A percentile compares a stretch with the other conserved stretches of the same genome.
Evolutionary conservation across 2,113 vertebrate species (phyloP).

Genomic region (Syngnathus typhle): DNA sequence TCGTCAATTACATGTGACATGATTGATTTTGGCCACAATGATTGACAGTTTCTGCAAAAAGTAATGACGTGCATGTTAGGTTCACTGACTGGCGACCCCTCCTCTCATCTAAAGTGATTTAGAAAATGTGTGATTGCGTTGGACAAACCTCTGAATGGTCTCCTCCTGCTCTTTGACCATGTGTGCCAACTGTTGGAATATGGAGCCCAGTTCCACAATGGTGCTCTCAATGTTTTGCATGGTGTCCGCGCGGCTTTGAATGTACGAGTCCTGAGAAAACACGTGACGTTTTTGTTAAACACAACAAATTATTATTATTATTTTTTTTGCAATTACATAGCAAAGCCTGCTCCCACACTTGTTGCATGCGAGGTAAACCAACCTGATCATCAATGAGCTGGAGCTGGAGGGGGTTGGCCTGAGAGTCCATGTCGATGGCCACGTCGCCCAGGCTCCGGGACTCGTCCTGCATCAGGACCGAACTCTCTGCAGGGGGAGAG

Average conservation of each 20-base stretch:
- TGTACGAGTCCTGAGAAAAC: slow-evolving; percentile 79
- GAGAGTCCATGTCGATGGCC: slow-evolving; percentile 83
- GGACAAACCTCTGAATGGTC: slow-evolving; percentile 80
- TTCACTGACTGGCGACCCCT: neutral
- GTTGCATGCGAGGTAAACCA: neutral
- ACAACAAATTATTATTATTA: too few species aligned
- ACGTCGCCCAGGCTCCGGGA: slow-evolving; percentile 76
- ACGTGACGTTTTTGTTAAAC: neutral
- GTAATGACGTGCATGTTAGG: neutral
- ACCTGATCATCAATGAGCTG: slow-evolving; percentile 92
- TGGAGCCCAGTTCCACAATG: slow-evolving; percentile 87
- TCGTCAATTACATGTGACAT: too few species aligned
- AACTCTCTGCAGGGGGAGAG: slow-evolving; percentile 65
- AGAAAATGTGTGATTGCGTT: neutral
- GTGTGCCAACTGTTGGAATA: slow-evolving; percentile 88
- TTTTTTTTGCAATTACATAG: too few species aligned
- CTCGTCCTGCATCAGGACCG: slow-evolving; percentile 83
- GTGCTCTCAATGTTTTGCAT: slow-evolving; percentile 94
- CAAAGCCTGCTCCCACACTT: too few species aligned
- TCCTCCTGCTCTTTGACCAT: slow-evolving; percentile 95
- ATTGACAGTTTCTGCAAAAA: too few species aligned
- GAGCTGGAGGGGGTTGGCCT: slow-evolving; percentile 78
- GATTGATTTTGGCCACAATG: too few species aligned
- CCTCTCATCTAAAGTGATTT: neutral
- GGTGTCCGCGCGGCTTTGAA: slow-evolving; percentile 87